Conservation (phyloP, 2,797 vertebrate genomes). For the Gobionotothen gibberifrons region DNA sequence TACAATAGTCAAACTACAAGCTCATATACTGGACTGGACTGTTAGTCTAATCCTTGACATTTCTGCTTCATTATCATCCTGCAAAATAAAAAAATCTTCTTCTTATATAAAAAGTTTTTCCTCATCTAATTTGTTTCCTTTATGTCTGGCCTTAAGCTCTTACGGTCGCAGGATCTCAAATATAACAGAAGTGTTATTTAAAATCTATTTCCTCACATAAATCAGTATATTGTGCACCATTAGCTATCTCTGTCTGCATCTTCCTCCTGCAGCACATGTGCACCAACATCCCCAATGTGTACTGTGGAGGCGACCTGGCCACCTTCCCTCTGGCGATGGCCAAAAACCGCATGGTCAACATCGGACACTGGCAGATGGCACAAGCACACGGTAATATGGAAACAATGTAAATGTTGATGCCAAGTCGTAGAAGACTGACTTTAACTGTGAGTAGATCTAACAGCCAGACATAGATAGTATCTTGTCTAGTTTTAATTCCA, state of each 20-base stretch:
- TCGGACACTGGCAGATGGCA: slow-evolving; percentile 89
- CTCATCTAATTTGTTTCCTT: no score
- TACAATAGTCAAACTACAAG: no score
- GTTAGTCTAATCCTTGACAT: no score
- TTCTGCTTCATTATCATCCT: no score
- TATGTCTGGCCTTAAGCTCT: no score
- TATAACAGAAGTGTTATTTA: neutral
- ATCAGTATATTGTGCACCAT: neutral
- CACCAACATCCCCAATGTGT: slow-evolving; percentile 84
- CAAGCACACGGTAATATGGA: slow-evolving; percentile 85
- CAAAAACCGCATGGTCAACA: slow-evolving; percentile 73
- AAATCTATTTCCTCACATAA: neutral
- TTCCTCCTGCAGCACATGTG: slow-evolving; percentile 82
- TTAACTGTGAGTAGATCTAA: neutral
- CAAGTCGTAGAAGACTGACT: neutral
- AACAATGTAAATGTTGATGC: neutral
- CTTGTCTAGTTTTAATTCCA: neutral
- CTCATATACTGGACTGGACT: no score
- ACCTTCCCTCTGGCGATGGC: slow-evolving; percentile 86
- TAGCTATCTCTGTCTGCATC: neutral
- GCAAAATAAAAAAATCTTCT: no score
- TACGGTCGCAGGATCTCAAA: neutral
- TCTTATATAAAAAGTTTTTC: no score
- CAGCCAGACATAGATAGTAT: neutral
- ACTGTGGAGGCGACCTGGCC: slow-evolving; percentile 87